phyloP scores from a whole-genome alignment of 2,888 invertebrate genomes.

The Chironomus riparius region DNA sequence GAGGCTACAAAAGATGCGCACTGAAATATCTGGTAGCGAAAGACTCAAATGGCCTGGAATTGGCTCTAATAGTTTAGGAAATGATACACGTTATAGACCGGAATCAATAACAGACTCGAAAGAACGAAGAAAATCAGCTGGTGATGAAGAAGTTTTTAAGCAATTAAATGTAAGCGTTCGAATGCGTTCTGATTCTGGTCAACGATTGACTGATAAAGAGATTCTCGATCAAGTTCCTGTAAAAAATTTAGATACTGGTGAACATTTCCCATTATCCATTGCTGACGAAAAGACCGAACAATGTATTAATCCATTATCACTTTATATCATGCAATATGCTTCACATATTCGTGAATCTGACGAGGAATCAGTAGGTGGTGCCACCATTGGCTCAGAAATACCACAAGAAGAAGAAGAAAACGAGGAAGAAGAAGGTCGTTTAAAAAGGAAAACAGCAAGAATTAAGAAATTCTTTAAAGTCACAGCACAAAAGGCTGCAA shows the following conservation, averaged over 20 bases:
- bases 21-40: conserved; percentile 37
- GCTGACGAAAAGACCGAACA: conserved; percentile 89
- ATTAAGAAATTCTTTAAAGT: conserved; percentile 76
- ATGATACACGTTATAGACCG: conserved; percentile 39
- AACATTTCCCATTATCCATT: conserved; percentile 85
- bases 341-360: conserved; percentile 70
- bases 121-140: conserved; percentile 71
- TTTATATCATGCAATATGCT: conserved; percentile 89
- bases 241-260: conserved; percentile 72
- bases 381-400: conserved; percentile 41
- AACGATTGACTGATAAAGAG: conserved; percentile 81
- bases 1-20: conserved; percentile 49
- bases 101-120: conserved; percentile 32
- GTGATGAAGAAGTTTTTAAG: conserved; percentile 65
- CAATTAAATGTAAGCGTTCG: conserved; percentile 64
- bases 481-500: conserved; percentile 83
- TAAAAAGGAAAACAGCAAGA: conserved; percentile 48
- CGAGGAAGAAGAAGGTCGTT: conserved; percentile 41
- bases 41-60: conserved; percentile 40
- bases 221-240: conserved; percentile 86
- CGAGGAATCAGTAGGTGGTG: conserved; percentile 61
- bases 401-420: conserved; percentile 41
- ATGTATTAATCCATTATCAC: conserved; percentile 85
- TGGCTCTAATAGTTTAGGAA: conserved; percentile 45
- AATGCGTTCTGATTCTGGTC: conserved; percentile 77